Percentiles rank a stretch among this genome's conserved stretches.
These are phyloP conservation scores for Rhea pennata DNA, from an alignment of 2,113 vertebrate genomes.

Conservation along the genomic window DNA sequence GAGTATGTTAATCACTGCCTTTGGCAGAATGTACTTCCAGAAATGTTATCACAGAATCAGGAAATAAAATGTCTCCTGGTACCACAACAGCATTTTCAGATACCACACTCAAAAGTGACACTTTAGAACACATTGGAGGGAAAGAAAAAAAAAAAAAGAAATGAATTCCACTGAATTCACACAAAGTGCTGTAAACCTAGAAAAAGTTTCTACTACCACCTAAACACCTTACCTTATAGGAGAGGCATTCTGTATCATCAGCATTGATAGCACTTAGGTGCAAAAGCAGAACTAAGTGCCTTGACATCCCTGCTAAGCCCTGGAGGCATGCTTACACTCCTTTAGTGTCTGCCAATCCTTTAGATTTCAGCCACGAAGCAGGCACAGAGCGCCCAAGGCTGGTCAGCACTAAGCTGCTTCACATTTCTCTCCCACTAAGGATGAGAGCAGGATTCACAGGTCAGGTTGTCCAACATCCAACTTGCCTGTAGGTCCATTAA, in stretches of 20 bases:
- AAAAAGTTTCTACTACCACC: neutral
- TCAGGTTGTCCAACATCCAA: neutral
- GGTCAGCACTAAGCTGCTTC: neutral
- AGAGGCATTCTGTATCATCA: neutral
- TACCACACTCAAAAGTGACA: neutral
- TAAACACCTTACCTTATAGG: neutral
- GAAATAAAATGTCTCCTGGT: neutral
- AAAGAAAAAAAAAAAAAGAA: neutral
- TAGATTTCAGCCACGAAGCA: neutral
- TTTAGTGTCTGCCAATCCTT: neutral
- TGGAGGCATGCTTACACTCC: neutral
- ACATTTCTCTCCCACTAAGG: neutral
- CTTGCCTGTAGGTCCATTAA: neutral
- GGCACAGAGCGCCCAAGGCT: neutral
- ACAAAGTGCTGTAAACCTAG: neutral
- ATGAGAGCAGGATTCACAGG: neutral
- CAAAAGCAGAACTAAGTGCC: neutral
- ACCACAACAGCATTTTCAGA: neutral
- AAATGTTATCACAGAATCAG: constrained; percentile 29
- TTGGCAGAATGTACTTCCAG: constrained; percentile 39
- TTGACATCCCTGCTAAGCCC: neutral
- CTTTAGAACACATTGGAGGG: neutral
- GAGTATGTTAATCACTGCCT: constrained; percentile 30
- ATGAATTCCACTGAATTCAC: neutral
- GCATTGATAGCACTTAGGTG: neutral